phyloP scores from a whole-genome alignment of 2,797 vertebrate species.

The Gastrophryne carolinensis region DNA sequence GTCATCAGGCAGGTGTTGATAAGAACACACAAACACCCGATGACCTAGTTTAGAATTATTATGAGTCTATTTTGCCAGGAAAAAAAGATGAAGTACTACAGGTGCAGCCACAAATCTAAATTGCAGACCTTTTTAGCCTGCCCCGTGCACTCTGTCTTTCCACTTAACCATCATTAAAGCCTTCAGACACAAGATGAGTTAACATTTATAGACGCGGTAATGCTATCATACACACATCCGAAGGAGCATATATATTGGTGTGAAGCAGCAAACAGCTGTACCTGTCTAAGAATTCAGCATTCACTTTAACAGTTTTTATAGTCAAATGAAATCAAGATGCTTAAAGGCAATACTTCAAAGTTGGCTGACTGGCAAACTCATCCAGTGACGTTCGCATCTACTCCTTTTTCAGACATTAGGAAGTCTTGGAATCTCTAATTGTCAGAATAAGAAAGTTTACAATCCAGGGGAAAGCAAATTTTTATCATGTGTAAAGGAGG shows the following conservation, averaged over 20 bases:
- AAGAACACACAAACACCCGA: constrained; percentile 5
- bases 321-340: constrained; percentile 53
- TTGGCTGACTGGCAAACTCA: constrained; percentile 35
- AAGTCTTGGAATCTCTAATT: constrained; percentile 15
- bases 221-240: constrained; percentile 17
- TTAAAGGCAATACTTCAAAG: constrained; percentile 50
- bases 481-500: background rate
- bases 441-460: background rate
- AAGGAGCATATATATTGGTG: constrained; percentile 9
- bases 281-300: constrained; percentile 1
- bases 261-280: constrained; percentile 19
- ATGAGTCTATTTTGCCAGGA: background rate
- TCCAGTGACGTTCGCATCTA: constrained; percentile 34
- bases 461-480: background rate
- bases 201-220: constrained; percentile 16
- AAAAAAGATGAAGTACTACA: constrained; percentile 27
- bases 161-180: constrained; percentile 36
- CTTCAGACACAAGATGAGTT: constrained; percentile 15
- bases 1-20: constrained; percentile 24
- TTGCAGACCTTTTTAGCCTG: background rate
- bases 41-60: background rate
- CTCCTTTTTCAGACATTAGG: constrained; percentile 4
- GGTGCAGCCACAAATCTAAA: constrained; percentile 31
- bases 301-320: constrained; percentile 43
- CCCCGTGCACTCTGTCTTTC: constrained; percentile 28